Evolutionary conservation across 2,888 invertebrate species (phyloP).

Genomic region (Sepioteuthis lessoniana): DNA sequence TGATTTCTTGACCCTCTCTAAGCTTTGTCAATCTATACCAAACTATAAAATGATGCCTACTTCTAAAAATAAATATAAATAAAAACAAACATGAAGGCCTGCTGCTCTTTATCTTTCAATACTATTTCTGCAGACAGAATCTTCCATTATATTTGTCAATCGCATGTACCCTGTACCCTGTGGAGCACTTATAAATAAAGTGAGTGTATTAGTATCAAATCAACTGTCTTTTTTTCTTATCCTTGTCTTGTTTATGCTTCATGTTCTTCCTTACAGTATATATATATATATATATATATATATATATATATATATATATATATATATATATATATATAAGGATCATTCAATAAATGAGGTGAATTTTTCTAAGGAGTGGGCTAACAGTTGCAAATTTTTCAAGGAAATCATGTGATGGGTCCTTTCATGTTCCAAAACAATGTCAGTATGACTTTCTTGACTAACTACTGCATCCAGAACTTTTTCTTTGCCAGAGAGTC

Average conservation of each 20-base stretch:
- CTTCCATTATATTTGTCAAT: slow-evolving; percentile 43
- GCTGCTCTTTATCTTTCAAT: slow-evolving; percentile 34
- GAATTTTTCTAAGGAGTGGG: too few species aligned
- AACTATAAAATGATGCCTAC: neutral
- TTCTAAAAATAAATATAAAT: neutral
- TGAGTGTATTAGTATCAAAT: slow-evolving; percentile 13
- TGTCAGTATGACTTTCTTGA: too few species aligned
- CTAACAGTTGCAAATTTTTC: too few species aligned
- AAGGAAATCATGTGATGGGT: too few species aligned
- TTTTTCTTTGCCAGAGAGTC: too few species aligned
- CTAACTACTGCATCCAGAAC: too few species aligned
- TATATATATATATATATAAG: too few species aligned
- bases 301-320: too few species aligned
- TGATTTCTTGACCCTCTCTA: neutral
- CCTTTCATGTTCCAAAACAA: too few species aligned
- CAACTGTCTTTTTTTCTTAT: neutral
- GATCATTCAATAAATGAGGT: too few species aligned
- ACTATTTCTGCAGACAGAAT: slow-evolving; percentile 36
- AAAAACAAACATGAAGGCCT: neutral
- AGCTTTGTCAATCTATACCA: neutral
- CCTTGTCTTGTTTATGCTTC: neutral
- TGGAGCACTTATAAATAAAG: slow-evolving; percentile 45
- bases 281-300: too few species aligned
- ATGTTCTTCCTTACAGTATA: neutral
- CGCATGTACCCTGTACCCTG: slow-evolving; percentile 43